These are phyloP conservation scores for Marisa cornuarietis DNA, from an alignment of 1,140 invertebrate genomes.

Conservation along the genomic window DNA sequence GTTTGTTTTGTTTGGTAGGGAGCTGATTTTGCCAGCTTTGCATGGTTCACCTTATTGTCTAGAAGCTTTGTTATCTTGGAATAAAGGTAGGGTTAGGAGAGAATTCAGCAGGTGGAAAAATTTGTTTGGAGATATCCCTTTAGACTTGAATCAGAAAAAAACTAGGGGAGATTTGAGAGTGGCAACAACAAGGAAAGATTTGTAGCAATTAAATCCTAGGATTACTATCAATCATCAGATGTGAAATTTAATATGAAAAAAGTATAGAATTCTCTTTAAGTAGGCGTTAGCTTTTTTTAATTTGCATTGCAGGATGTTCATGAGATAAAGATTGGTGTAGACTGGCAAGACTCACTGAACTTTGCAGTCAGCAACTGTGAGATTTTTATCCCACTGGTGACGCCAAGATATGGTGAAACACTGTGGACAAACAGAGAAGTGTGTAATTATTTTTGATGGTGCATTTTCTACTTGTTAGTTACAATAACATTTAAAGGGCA, in stretches of 20 bases:
- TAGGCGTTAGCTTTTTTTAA: neutral
- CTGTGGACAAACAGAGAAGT: slow-evolving; percentile 70
- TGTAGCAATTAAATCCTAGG: too few species aligned
- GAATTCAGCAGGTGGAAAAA: too few species aligned
- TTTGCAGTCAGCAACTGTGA: slow-evolving; percentile 66
- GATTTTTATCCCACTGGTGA: slow-evolving; percentile 68
- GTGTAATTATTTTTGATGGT: slow-evolving; percentile 8
- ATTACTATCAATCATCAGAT: slow-evolving; percentile 55
- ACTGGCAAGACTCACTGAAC: slow-evolving; percentile 69
- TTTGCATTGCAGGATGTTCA: slow-evolving; percentile 64
- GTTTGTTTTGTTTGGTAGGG: too few species aligned
- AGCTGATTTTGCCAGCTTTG: neutral
- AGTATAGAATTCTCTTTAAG: neutral
- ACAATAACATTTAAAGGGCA: neutral
- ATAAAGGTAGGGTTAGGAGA: too few species aligned
- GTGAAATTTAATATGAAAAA: slow-evolving; percentile 64
- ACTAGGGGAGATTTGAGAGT: too few species aligned
- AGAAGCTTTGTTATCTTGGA: too few species aligned
- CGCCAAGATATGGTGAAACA: slow-evolving; percentile 66
- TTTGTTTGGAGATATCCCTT: too few species aligned
- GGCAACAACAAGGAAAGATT: too few species aligned
- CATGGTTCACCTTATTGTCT: neutral
- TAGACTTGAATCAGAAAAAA: too few species aligned
- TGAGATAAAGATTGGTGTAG: slow-evolving; percentile 66
- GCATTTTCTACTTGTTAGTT: neutral